A percentile compares a stretch with the other conserved stretches of the same genome.
Conservation (phyloP, 2,113 vertebrate genomes). For the Tinamus guttatus region DNA sequence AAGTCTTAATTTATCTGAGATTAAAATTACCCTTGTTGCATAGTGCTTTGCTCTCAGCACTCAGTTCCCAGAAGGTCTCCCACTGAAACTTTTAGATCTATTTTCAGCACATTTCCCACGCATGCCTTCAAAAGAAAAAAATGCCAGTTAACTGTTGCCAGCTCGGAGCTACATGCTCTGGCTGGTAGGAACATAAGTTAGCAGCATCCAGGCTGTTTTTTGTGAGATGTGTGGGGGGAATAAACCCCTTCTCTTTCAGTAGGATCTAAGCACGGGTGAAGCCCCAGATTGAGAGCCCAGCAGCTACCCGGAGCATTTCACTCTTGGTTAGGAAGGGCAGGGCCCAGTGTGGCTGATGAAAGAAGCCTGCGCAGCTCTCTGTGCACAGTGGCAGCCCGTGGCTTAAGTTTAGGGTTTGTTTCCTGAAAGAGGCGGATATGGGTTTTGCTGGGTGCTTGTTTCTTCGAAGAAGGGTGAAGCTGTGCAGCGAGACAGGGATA, state of each 20-base stretch:
- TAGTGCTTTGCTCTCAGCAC: too few relatives aligned
- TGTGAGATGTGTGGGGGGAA: fast-evolving
- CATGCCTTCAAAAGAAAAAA: background rate
- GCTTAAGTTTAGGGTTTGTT: too few relatives aligned
- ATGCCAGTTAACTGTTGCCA: background rate
- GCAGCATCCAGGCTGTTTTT: background rate
- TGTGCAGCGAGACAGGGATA: too few relatives aligned
- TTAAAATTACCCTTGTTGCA: background rate
- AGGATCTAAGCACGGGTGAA: background rate
- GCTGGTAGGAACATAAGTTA: background rate
- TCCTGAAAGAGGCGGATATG: too few relatives aligned
- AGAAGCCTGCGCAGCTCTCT: too few relatives aligned
- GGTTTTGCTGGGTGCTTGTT: too few relatives aligned
- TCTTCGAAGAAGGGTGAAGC: too few relatives aligned
- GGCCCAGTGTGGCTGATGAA: too few relatives aligned
- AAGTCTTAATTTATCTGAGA: background rate
- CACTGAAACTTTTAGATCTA: background rate
- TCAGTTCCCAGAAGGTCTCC: background rate
- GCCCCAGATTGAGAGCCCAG: too few relatives aligned
- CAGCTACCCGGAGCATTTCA: too few relatives aligned
- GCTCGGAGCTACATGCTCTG: fast-evolving
- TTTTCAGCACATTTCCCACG: background rate
- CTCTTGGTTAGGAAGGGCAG: too few relatives aligned
- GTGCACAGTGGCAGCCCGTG: too few relatives aligned
- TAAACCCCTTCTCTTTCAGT: background rate